Evolutionary conservation across 2,113 vertebrate species (phyloP).

Genomic region (Xiphophorus hellerii): DNA sequence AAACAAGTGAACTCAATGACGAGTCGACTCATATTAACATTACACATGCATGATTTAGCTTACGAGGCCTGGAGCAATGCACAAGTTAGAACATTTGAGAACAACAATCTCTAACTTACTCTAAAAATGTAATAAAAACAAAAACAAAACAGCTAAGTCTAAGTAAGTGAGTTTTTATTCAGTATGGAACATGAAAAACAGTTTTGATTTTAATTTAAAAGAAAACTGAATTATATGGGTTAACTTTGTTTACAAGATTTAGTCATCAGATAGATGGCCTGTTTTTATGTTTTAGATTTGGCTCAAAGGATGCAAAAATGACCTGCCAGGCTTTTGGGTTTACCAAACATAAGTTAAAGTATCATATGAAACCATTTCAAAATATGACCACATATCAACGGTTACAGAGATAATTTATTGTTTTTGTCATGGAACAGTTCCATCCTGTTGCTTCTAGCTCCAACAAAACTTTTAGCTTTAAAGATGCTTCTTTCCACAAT

Average conservation of each 20-base stretch:
- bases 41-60: not conserved
- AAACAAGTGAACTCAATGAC: conserved; percentile 12
- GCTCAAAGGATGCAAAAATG: not conserved
- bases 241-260: too few species aligned
- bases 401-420: too few species aligned
- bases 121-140: not conserved
- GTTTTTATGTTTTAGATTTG: too few species aligned
- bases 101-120: not conserved
- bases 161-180: not conserved
- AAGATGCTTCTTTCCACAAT: conserved; percentile 12
- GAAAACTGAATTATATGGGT: too few species aligned
- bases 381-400: too few species aligned
- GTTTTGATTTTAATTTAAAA: not conserved
- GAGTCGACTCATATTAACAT: not conserved
- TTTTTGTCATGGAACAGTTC: not conserved
- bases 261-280: too few species aligned
- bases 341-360: too few species aligned
- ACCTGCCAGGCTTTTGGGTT: not conserved
- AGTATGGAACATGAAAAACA: not conserved
- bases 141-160: not conserved
- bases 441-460: not conserved
- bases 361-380: too few species aligned
- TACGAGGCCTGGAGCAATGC: not conserved
- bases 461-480: not conserved
- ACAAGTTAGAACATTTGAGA: not conserved